Conservation (phyloP, 2,113 vertebrate genomes). For the Paracanthobrama guichenoti region DNA sequence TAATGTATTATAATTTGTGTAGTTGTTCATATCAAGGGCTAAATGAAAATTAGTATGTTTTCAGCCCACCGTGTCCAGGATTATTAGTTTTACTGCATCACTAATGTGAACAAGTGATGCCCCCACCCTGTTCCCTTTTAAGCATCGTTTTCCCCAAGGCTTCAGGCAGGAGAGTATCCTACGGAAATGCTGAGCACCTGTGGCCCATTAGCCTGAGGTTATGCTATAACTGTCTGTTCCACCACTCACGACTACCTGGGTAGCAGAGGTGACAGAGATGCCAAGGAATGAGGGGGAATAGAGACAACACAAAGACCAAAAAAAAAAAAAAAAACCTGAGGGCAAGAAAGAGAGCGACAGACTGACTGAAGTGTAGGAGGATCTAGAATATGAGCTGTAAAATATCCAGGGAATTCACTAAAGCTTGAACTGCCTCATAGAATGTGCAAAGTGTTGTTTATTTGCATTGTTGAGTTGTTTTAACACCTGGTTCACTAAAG, state of each 20-base stretch:
- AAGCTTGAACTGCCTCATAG: not conserved
- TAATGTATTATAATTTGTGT: not conserved
- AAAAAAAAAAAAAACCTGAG: not conserved
- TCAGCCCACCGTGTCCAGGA: not conserved
- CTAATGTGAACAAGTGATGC: not conserved
- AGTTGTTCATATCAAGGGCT: not conserved
- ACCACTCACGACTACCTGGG: slow-evolving; percentile 35
- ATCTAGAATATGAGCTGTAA: not conserved
- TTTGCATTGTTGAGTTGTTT: not conserved
- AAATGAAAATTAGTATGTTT: not conserved
- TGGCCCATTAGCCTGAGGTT: slow-evolving; percentile 38
- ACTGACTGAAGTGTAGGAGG: not conserved
- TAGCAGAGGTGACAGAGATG: slow-evolving; percentile 38
- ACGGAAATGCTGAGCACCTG: slow-evolving; percentile 38
- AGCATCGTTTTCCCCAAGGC: not conserved
- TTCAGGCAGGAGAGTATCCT: not conserved
- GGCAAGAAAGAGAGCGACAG: not conserved
- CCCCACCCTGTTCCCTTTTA: not conserved
- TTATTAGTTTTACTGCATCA: not conserved
- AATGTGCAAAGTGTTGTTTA: not conserved
- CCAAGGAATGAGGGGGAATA: not conserved
- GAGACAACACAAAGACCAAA: not conserved
- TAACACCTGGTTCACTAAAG: not conserved
- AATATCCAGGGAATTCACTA: not conserved
- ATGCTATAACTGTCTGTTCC: slow-evolving; percentile 32